A percentile compares a stretch with the other conserved stretches of the same genome.
Evolutionary conservation across 1,140 invertebrate genomes (phyloP).

Genomic region (Yoshiicerus persimilis): DNA sequence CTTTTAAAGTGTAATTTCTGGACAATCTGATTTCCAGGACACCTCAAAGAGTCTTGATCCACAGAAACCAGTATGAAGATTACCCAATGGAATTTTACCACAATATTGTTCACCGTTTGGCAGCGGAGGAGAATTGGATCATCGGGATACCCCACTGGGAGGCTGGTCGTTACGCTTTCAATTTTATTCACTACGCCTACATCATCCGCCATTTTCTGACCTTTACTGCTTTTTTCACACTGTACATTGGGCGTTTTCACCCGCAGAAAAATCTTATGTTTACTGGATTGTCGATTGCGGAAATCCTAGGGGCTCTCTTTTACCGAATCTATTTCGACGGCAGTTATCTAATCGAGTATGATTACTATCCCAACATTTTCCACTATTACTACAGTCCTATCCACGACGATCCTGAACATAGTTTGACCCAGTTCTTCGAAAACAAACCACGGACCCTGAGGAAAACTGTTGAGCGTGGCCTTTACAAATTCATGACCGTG

Average conservation of each 20-base stretch:
- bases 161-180: background rate
- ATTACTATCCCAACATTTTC: background rate
- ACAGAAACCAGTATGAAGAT: background rate
- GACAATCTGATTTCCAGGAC: background rate
- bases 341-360: background rate
- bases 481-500: background rate
- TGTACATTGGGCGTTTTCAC: background rate
- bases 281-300: background rate
- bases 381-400: background rate
- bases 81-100: background rate
- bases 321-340: background rate
- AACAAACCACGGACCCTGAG: too few species aligned
- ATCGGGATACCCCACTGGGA: background rate
- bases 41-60: background rate
- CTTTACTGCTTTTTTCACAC: too few species aligned
- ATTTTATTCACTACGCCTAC: background rate
- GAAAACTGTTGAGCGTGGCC: background rate
- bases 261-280: background rate
- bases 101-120: background rate
- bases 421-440: background rate
- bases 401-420: background rate
- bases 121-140: background rate
- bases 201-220: background rate
- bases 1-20: too few species aligned
- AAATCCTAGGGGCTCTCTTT: background rate